Evolutionary conservation across 2,797 vertebrate species (phyloP).

Genomic region (Gephyroberyx darwinii): DNA sequence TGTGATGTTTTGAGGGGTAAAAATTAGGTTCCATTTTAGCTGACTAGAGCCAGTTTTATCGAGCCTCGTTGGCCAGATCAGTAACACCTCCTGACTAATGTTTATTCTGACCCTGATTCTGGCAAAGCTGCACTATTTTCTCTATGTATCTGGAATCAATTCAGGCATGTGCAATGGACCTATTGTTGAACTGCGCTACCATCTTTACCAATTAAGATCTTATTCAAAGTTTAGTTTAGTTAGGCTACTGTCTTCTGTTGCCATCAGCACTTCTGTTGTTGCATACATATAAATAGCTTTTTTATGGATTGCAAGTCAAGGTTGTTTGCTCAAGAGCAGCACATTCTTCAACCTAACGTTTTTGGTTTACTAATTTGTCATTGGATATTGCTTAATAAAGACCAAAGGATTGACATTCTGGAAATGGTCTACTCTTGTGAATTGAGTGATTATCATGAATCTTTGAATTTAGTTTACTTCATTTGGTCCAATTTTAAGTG

Average conservation of each 20-base stretch:
- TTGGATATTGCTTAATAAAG: not conserved
- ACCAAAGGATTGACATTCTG: not conserved
- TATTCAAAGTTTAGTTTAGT: too few species aligned
- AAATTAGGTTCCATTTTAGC: conserved; percentile 26
- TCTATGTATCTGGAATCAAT: too few species aligned
- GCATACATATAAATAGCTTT: not conserved
- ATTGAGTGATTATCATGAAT: not conserved
- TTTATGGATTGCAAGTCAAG: not conserved
- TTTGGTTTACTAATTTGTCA: not conserved
- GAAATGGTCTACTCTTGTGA: not conserved
- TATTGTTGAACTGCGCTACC: too few species aligned
- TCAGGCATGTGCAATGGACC: too few species aligned
- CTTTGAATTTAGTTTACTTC: not conserved
- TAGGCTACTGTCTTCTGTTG: too few species aligned
- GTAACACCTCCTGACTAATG: conserved; percentile 28
- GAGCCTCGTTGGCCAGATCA: conserved; percentile 28
- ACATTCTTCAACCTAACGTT: not conserved
- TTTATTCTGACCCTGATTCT: conserved; percentile 30
- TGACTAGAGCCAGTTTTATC: conserved; percentile 42
- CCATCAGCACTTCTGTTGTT: too few species aligned
- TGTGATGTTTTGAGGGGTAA: conserved; percentile 36
- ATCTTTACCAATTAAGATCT: too few species aligned
- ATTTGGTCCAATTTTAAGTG: not conserved
- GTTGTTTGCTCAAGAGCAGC: not conserved
- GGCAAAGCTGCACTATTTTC: conserved; percentile 12